Conservation (phyloP, 2,113 vertebrate species). For the Embiotoca jacksoni region DNA sequence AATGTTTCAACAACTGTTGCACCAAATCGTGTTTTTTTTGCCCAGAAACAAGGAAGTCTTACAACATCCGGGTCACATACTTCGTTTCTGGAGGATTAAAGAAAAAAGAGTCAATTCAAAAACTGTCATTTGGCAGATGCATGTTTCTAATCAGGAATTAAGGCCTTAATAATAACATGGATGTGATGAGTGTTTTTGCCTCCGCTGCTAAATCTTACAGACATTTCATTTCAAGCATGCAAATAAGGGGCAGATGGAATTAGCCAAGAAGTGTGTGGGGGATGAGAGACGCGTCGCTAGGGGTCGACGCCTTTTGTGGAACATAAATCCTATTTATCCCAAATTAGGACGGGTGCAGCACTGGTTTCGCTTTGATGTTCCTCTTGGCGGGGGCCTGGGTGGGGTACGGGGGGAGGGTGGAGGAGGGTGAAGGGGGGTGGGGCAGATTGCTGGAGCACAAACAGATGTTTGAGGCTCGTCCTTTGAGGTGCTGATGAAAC, state of each 20-base stretch:
- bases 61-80: background rate
- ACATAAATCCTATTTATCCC: slow-evolving; percentile 83
- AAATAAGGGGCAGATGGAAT: slow-evolving; percentile 82
- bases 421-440: background rate
- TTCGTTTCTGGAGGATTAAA: slow-evolving; percentile 69
- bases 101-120: slow-evolving; percentile 72
- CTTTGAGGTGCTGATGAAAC: slow-evolving; percentile 76
- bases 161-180: slow-evolving; percentile 61
- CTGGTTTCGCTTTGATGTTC: slow-evolving; percentile 80
- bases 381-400: slow-evolving; percentile 58
- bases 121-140: slow-evolving; percentile 70
- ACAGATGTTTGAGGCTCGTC: slow-evolving; percentile 76
- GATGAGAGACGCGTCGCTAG: slow-evolving; percentile 71
- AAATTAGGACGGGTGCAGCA: slow-evolving; percentile 77
- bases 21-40: background rate
- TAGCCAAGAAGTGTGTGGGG: slow-evolving; percentile 63
- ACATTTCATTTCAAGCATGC: slow-evolving; percentile 70
- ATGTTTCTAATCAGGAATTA: slow-evolving; percentile 80
- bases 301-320: slow-evolving; percentile 80
- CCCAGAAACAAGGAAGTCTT: slow-evolving; percentile 4
- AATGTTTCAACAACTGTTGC: background rate
- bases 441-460: slow-evolving; percentile 61
- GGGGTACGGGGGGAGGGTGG: slow-evolving; percentile 15
- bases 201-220: slow-evolving; percentile 61
- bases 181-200: slow-evolving; percentile 69